Conservation (phyloP, 2,797 vertebrate genomes). For the Perodicticus potto region DNA sequence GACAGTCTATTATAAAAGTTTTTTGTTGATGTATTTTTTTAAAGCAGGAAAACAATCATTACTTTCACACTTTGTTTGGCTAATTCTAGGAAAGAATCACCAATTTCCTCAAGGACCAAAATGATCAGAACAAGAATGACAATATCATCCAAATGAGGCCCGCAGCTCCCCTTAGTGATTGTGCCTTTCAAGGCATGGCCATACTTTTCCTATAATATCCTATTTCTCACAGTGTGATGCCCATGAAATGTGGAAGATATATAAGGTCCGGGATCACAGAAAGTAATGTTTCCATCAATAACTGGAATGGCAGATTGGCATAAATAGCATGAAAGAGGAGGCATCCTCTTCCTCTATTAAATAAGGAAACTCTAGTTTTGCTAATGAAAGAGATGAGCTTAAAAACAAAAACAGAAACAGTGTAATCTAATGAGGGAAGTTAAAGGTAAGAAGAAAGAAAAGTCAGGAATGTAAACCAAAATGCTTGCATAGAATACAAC, state of each 20-base stretch:
- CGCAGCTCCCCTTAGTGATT: conserved; percentile 26
- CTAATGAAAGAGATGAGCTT: background rate
- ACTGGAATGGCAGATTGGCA: background rate
- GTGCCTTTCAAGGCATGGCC: background rate
- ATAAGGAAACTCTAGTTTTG: background rate
- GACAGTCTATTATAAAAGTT: conserved; percentile 68
- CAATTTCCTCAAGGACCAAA: conserved; percentile 64
- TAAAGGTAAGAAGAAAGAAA: conserved; percentile 26
- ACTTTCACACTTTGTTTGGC: conserved; percentile 73
- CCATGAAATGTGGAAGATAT: background rate
- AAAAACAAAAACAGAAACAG: background rate
- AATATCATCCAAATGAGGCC: conserved; percentile 27
- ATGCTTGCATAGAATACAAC: background rate
- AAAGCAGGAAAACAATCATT: conserved; percentile 54
- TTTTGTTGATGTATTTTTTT: conserved; percentile 72
- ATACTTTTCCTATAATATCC: background rate
- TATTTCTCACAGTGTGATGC: background rate
- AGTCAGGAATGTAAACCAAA: background rate
- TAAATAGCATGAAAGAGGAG: background rate
- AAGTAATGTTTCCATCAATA: background rate
- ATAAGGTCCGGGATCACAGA: background rate
- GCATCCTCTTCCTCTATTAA: background rate
- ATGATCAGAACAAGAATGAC: conserved; percentile 39
- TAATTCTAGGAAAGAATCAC: conserved; percentile 70
- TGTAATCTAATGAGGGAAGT: background rate